phyloP scores from a whole-genome alignment of 2,888 invertebrate species.

The Thysanoteuthis rhombus region DNA sequence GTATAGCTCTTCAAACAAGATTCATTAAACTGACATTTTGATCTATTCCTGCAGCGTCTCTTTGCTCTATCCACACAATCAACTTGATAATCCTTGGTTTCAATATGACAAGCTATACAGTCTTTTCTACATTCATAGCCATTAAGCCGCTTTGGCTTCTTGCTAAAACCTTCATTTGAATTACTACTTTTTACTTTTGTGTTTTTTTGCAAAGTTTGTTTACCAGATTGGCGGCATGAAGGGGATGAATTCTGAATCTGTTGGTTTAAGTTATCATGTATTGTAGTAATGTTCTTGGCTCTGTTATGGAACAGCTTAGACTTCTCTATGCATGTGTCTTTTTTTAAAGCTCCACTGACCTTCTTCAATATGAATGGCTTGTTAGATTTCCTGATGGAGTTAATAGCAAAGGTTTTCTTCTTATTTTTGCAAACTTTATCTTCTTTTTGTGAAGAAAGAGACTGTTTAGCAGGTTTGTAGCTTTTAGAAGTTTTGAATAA shows the following conservation, averaged over 20 bases:
- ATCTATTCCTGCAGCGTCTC: not conserved
- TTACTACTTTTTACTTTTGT: not conserved
- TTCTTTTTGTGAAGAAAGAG: not conserved
- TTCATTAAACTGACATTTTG: not conserved
- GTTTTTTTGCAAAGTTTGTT: not conserved
- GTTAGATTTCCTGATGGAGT: not conserved
- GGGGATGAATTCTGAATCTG: not conserved
- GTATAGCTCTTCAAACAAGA: not conserved
- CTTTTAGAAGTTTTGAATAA: not conserved
- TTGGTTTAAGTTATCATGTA: not conserved
- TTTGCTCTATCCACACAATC: not conserved
- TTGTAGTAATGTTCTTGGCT: not conserved
- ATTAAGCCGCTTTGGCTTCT: not conserved
- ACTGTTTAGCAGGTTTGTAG: not conserved
- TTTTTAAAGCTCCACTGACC: not conserved
- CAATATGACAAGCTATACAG: not conserved
- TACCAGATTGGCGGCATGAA: not conserved
- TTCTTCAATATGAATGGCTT: not conserved
- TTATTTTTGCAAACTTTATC: not conserved
- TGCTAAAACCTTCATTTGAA: not conserved
- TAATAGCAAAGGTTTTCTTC: not conserved
- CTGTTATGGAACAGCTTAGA: not conserved
- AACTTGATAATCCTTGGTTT: not conserved
- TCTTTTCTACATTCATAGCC: not conserved
- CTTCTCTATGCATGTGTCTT: not conserved